Evolutionary conservation across 2,113 vertebrate genomes (phyloP).

Genomic region (Mustela lutreola): DNA sequence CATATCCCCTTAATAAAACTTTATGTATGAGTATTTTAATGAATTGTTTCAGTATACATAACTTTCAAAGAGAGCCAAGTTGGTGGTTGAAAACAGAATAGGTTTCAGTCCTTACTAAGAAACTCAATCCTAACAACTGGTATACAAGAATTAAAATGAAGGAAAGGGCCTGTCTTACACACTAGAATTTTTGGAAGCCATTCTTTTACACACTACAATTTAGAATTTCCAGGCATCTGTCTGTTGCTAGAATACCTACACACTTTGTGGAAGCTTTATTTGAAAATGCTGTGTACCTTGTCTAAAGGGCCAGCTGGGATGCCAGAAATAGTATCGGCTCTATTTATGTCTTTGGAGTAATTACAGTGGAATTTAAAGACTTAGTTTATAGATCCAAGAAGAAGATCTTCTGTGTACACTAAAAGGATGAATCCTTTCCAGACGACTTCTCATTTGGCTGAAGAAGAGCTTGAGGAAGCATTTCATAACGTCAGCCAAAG

Average conservation of each 20-base stretch:
- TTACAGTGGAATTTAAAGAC: slow-evolving; percentile 91
- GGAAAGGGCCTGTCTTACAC: not conserved
- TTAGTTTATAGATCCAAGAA: slow-evolving; percentile 90
- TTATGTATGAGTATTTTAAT: slow-evolving; percentile 70
- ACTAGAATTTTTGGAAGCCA: slow-evolving; percentile 49
- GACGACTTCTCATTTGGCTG: slow-evolving; percentile 89
- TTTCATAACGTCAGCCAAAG: slow-evolving; percentile 88
- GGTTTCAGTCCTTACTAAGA: slow-evolving; percentile 62
- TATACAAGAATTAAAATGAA: slow-evolving; percentile 62
- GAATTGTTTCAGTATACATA: slow-evolving; percentile 58
- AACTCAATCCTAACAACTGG: slow-evolving; percentile 71
- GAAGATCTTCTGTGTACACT: slow-evolving; percentile 90
- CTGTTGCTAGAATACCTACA: slow-evolving; percentile 84
- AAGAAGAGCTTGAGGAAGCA: slow-evolving; percentile 88
- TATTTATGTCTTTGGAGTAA: slow-evolving; percentile 90
- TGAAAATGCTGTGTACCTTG: slow-evolving; percentile 86
- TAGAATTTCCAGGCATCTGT: slow-evolving; percentile 69
- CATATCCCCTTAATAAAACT: slow-evolving; percentile 72
- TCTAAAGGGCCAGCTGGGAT: slow-evolving; percentile 87
- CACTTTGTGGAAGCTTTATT: slow-evolving; percentile 74
- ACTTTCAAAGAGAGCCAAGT: slow-evolving; percentile 69
- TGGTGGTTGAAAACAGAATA: slow-evolving; percentile 71
- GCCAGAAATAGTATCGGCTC: slow-evolving; percentile 87
- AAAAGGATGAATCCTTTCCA: slow-evolving; percentile 91
- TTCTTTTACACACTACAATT: slow-evolving; percentile 64